Base-by-base conservation (phyloP, 2,888 invertebrate species). In the Spialia ferax region DNA sequence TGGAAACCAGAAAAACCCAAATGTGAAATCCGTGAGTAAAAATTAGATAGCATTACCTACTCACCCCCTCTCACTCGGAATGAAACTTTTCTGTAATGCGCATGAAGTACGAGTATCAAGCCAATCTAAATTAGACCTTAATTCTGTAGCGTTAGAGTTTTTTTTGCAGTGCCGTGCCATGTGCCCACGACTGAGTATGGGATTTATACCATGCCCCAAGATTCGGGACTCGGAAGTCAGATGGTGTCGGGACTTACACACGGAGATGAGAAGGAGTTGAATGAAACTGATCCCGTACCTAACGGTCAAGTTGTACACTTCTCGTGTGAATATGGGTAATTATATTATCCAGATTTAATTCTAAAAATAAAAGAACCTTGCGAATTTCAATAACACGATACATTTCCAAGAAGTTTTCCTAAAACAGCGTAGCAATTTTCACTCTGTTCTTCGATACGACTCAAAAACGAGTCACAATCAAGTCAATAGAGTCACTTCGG, bases 1-100 rank as follows among this genome's bases (percentile, higher is more conserved):
- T 98, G 98, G 98, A 97, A 96, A 77, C 97, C 97, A 0, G 95
- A 95, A 70, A 96, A 95, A 75, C 98, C 98, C 0, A 95, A 95
- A 76, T 98, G 98, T 84, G 94, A 96, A 79, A 96, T 97, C 79
- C 93, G 97, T 97, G 93, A 95, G 95, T 94, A 74, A 60, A 64
- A 22, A 68, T 35, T 52, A 48, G 42, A 60, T 38, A 42, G 42
- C 59, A 60, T 22, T 48, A n/a, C n/a, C n/a, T 18, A 20, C 11
- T 20, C 48, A 15, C 10, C 15, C 48, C 48, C 48, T 10, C 26
- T 50, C 38, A 18, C 52, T 38, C 26, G 70, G 72, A 74, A 74
- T 75, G 74, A 66, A 62, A 20, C 32, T 65, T 65, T 65, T 65
- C 32, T 71, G 69, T 70, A 57, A 67, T 71, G 68, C 54, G 70